A percentile compares a stretch with the other conserved stretches of the same genome.
Conservation (phyloP, 2,797 vertebrate genomes). For the Sarcophilus harrisii region DNA sequence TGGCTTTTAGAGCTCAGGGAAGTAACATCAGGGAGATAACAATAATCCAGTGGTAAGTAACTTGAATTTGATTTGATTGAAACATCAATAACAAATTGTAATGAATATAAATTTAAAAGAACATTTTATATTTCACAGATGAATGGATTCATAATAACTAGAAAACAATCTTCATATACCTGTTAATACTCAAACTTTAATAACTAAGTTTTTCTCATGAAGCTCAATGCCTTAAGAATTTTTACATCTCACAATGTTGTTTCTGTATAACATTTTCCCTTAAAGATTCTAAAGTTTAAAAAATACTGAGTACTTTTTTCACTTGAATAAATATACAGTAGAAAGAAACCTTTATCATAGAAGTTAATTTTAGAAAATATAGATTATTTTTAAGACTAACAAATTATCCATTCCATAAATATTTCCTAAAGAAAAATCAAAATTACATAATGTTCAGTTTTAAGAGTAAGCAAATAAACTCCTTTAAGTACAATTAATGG, state of each 20-base stretch:
- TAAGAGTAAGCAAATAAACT: neutral
- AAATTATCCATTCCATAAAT: neutral
- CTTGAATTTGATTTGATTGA: constrained; percentile 62
- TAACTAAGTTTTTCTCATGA: neutral
- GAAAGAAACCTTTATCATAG: neutral
- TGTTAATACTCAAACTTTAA: neutral
- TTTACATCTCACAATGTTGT: neutral
- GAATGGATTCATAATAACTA: neutral
- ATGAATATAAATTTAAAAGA: neutral
- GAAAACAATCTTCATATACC: neutral
- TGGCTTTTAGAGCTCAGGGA: constrained; percentile 85
- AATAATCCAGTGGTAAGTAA: constrained; percentile 85
- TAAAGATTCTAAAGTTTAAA: neutral
- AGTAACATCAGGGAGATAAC: constrained; percentile 86
- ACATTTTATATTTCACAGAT: neutral
- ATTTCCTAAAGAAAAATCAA: neutral
- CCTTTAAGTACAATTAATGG: neutral
- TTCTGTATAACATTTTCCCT: constrained; percentile 5
- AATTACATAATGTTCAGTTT: neutral
- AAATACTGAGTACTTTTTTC: neutral
- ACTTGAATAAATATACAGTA: neutral
- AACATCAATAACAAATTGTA: constrained; percentile 23
- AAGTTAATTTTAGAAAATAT: neutral
- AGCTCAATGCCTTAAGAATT: neutral
- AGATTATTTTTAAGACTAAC: neutral